phyloP scores from a whole-genome alignment of 2,113 vertebrate species.

The Rousettus leschenaultii region DNA sequence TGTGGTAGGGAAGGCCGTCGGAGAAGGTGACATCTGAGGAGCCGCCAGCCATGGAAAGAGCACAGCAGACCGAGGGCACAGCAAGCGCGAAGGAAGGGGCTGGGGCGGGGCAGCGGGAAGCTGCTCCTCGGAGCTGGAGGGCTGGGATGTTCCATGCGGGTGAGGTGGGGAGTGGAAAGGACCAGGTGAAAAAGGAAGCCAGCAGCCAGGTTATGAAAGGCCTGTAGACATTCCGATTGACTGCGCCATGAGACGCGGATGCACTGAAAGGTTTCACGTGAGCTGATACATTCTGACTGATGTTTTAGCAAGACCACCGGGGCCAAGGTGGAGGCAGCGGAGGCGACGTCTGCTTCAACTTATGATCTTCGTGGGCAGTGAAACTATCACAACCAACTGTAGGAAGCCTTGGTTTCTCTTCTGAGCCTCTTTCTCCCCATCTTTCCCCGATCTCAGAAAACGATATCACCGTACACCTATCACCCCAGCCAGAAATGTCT shows the following conservation, averaged over 20 bases:
- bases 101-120: not conserved
- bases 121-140: not conserved
- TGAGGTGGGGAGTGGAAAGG: not conserved
- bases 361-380: not conserved
- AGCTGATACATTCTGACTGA: not conserved
- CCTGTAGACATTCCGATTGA: not conserved
- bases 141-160: not conserved
- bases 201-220: not conserved
- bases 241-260: not conserved
- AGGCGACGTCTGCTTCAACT: too few relatives aligned
- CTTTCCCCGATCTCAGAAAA: not conserved
- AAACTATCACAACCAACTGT: not conserved
- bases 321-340: not conserved
- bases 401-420: not conserved
- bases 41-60: not conserved
- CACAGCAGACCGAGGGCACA: not conserved
- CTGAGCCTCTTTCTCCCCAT: not conserved
- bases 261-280: not conserved
- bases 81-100: not conserved
- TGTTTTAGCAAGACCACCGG: not conserved
- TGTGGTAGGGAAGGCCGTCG: not conserved
- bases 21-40: not conserved
- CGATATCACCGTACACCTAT: rapidly evolving
- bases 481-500: not conserved
- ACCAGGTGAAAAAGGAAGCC: not conserved